These are phyloP conservation scores for Marmota monax DNA, from an alignment of 2,113 vertebrate species.

Conservation along the genomic window DNA sequence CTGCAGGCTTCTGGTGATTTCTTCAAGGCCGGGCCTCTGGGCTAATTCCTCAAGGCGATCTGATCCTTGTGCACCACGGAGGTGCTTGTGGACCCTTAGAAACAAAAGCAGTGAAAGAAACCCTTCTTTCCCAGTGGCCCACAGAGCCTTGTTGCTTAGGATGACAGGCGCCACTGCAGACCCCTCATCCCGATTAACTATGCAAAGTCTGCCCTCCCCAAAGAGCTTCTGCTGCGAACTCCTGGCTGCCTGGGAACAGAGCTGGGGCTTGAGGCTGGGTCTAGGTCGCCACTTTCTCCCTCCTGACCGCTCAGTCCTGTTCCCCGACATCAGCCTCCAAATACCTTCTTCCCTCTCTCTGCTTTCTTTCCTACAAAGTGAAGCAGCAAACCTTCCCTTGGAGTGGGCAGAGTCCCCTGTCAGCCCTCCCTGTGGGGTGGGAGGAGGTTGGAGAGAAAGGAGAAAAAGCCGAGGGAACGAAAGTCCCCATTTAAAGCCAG, in stretches of 20 bases:
- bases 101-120: slow-evolving; percentile 42
- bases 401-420: background rate
- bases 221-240: rapidly evolving
- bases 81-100: background rate
- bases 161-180: background rate
- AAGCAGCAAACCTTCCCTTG: background rate
- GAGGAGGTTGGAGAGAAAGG: background rate
- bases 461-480: slow-evolving; percentile 60
- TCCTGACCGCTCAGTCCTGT: background rate
- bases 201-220: rapidly evolving
- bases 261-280: background rate
- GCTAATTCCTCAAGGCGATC: background rate
- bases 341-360: background rate
- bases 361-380: background rate
- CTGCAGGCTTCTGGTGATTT: background rate
- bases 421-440: background rate
- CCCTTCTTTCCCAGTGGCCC: background rate
- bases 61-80: background rate
- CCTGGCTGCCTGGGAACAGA: background rate
- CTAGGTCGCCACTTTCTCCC: background rate
- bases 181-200: rapidly evolving
- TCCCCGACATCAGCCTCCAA: rapidly evolving
- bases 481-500: slow-evolving; percentile 76
- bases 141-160: background rate
- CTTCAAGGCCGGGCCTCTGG: background rate